phyloP scores from a whole-genome alignment of 37 sponge, comb jelly and placozoan species.

The Spongilla lacustris region DNA sequence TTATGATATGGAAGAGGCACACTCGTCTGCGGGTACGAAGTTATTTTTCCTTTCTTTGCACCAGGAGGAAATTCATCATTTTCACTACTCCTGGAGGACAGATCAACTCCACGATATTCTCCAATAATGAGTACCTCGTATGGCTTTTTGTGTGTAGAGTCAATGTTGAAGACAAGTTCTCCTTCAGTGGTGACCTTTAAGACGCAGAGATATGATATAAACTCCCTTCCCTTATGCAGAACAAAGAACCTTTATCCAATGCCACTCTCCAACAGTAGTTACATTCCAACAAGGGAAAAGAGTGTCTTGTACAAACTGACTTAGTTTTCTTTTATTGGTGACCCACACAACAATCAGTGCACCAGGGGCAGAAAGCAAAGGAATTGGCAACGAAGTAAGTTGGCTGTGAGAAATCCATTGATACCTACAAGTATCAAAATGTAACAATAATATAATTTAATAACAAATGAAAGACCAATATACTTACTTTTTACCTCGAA shows the following conservation, averaged over 20 bases:
- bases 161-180: constrained; percentile 64
- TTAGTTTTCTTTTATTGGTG: constrained; percentile 67
- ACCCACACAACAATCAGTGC: constrained; percentile 76
- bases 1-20: constrained; percentile 4
- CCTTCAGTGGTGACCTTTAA: constrained; percentile 68
- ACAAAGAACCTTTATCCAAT: constrained; percentile 69
- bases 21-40: neutral
- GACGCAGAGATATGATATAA: neutral
- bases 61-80: neutral
- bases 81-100: neutral
- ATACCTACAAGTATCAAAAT: constrained; percentile 25
- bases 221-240: neutral
- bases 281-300: constrained; percentile 68
- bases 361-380: constrained; percentile 6
- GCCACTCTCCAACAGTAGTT: constrained; percentile 64
- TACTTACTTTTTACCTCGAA: constrained; percentile 55
- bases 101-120: neutral
- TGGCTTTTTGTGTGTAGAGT: constrained; percentile 81
- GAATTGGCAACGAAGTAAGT: constrained; percentile 42
- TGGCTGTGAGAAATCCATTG: constrained; percentile 24
- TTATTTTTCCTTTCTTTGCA: neutral
- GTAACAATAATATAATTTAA: neutral
- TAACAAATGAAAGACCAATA: neutral
- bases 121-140: constrained; percentile 75
- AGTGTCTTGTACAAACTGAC: constrained; percentile 14